Conservation (phyloP, 2,797 vertebrate species). For the Coccyzus lansbergi region DNA sequence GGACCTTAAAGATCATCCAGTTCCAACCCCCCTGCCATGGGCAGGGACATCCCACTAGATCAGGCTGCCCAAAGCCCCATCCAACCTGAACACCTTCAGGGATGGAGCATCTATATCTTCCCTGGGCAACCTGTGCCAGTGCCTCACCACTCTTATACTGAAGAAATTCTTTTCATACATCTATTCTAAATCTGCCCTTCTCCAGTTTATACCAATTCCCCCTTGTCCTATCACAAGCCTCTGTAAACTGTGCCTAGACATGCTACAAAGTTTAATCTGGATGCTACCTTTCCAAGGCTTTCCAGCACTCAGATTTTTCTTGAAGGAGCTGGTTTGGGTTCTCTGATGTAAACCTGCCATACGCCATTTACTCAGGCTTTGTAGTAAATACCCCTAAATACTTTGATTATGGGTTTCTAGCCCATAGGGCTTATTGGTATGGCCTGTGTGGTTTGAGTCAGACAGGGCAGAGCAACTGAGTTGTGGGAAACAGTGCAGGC, state of each 20-base stretch:
- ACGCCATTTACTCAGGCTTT: not conserved
- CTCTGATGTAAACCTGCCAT: not conserved
- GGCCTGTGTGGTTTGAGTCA: not conserved
- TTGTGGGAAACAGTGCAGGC: accelerated
- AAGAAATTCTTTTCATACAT: no score
- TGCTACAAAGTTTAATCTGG: not conserved
- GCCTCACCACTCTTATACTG: no score
- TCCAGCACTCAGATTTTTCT: not conserved
- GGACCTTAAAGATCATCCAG: no score
- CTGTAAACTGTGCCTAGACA: not conserved
- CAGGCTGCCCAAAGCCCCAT: no score
- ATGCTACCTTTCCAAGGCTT: not conserved
- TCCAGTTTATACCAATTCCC: no score
- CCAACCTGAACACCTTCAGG: no score
- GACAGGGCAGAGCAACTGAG: not conserved
- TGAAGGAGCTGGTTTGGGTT: not conserved
- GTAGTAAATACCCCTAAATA: not conserved
- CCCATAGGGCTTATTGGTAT: not conserved
- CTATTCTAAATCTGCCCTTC: no score
- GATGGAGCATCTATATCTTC: no score
- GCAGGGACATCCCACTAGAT: no score
- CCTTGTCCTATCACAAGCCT: no score
- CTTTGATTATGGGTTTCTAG: not conserved
- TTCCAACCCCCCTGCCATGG: no score
- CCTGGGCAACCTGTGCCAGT: no score